Evolutionary conservation across 1,140 invertebrate genomes (phyloP), one percentile per base, ranked within the genome.

Genomic region (Drosophila ironensis): DNA sequence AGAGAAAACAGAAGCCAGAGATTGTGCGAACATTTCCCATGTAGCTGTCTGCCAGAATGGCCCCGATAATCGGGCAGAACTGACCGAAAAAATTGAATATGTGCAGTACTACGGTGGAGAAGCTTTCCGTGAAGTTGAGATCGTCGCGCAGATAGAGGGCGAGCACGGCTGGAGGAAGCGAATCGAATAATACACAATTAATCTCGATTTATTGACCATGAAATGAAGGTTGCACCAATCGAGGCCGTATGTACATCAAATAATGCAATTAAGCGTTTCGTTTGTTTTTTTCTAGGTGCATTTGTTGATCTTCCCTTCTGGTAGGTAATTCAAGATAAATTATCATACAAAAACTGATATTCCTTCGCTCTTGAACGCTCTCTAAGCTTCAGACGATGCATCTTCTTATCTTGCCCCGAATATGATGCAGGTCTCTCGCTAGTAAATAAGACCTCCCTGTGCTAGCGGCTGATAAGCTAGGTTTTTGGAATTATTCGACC

Each of bases 51-150:
- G 95, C 95, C 47, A 96, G 88, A 33, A 96, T 92, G 0, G 96
- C 95, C 4, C 96, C 96, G 53, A 95, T 88, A 9, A 96, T 82
- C 0, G 96, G 95, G n/a, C 93, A 93, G 78, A 95, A 93, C 84
- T 96, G 96, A 42, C 94, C 95, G n/a, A 95, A 82, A 90, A 95
- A 95, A 37, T 93, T 92, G 76, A 96, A 97, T 0, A 92, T 90
- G 90, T 97, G 95, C 86, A 94, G 95, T 33, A 95, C 90, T 3
- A 94, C 91, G 0, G 95, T 96, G 1, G 95, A 91, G 4, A 89
- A 88, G 69, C 93, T 92, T 70, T 94, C 93, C 30, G 72, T 69
- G 37, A 90, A 89, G 50, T 72, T 75, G 11, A 90, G 76, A 74
- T 89, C 91, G 67, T 94, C 92, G 28, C 92, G 92, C 20, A 96